A percentile compares a stretch with the other conserved stretches of the same genome.
phyloP scores from a whole-genome alignment of 2,113 vertebrate genomes.

The Cephalophus harveyi region DNA sequence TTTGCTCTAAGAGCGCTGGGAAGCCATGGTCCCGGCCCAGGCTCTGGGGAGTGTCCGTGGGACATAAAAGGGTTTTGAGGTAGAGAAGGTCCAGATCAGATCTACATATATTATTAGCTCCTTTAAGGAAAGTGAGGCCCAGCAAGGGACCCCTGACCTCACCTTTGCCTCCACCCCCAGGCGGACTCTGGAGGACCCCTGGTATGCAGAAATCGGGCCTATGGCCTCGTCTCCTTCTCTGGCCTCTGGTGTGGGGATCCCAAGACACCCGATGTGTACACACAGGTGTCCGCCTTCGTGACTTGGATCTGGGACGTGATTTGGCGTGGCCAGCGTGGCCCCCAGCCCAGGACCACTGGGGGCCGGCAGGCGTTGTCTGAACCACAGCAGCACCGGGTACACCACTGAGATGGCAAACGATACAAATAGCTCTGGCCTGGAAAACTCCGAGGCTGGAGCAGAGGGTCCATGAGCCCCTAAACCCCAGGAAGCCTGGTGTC shows the following conservation, averaged over 20 bases:
- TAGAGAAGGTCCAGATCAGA: neutral
- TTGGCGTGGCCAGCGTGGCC: fast-evolving
- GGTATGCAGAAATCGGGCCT: constrained; percentile 70
- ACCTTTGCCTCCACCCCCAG: constrained; percentile 47
- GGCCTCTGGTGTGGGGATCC: constrained; percentile 78
- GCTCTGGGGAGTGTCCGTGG: neutral
- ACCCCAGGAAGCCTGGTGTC: fast-evolving
- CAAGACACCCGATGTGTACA: constrained; percentile 77
- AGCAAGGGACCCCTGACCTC: neutral
- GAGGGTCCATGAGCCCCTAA: fast-evolving
- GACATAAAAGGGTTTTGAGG: neutral
- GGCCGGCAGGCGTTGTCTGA: neutral
- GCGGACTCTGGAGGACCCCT: constrained; percentile 81
- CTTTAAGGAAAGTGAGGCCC: neutral
- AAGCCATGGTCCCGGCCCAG: neutral
- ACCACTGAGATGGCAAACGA: neutral
- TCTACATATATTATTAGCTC: neutral
- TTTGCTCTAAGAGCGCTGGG: neutral
- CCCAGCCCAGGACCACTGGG: neutral
- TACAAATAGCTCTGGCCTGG: fast-evolving
- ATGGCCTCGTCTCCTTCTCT: constrained; percentile 78
- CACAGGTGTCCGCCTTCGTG: constrained; percentile 77
- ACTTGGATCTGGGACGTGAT: constrained; percentile 70
- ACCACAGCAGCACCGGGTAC: neutral
- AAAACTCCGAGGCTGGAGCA: neutral